These are phyloP conservation scores for Scolopax rusticola DNA, from an alignment of 2,797 vertebrate species.

Conservation along the genomic window DNA sequence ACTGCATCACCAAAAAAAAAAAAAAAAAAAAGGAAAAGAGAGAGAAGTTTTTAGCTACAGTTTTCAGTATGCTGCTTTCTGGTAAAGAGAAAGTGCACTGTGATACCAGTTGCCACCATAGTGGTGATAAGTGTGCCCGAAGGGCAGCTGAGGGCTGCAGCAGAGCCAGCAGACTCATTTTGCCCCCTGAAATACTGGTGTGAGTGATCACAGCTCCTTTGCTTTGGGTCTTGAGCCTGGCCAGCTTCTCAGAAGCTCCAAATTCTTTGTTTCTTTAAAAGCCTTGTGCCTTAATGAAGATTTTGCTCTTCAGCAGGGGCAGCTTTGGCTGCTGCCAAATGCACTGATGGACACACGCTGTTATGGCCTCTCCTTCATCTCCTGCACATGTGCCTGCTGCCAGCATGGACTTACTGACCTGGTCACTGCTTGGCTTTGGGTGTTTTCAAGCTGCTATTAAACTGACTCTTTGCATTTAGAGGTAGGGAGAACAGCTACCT, in stretches of 20 bases:
- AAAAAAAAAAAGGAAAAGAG: neutral
- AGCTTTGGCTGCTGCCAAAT: neutral
- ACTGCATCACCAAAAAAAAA: neutral
- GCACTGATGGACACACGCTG: neutral
- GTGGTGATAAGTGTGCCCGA: neutral
- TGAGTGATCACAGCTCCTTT: neutral
- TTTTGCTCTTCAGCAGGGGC: neutral
- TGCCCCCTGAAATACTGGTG: neutral
- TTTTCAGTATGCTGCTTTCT: neutral
- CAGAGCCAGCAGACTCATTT: neutral
- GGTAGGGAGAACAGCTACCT: neutral
- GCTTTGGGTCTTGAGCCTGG: neutral
- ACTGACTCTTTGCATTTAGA: neutral
- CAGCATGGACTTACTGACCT: neutral
- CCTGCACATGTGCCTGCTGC: neutral
- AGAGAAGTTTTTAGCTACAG: neutral
- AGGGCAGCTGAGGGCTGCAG: neutral
- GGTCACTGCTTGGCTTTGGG: fast-evolving
- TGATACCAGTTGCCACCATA: neutral
- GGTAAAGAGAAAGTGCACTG: neutral
- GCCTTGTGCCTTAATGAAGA: neutral
- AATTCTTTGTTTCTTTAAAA: neutral
- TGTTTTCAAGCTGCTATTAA: neutral
- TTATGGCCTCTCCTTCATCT: neutral
- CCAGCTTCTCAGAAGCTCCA: neutral